Conservation (phyloP, 2,888 invertebrate species). For the Tethea ocularis region DNA sequence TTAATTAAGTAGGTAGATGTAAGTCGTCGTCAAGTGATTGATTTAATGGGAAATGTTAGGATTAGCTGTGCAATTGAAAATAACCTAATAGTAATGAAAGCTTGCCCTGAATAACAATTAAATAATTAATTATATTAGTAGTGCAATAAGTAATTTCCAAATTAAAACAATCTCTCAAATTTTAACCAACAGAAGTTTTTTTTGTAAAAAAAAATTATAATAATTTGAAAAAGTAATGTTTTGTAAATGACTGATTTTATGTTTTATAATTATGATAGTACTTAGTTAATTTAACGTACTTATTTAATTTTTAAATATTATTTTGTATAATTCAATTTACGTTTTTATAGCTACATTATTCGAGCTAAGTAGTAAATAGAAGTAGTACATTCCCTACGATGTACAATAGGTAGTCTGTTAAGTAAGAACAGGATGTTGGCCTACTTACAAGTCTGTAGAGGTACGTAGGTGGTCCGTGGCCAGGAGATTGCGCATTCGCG, state of each 20-base stretch:
- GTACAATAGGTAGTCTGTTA: conserved; percentile 74
- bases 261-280: conserved; percentile 42
- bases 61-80: conserved; percentile 17
- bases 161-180: conserved; percentile 38
- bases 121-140: conserved; percentile 22
- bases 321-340: conserved; percentile 51
- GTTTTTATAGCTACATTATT: conserved; percentile 44
- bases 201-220: conserved; percentile 48
- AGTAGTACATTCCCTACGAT: conserved; percentile 78
- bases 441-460: conserved; percentile 52
- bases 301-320: conserved; percentile 59
- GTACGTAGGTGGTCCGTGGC: conserved; percentile 37
- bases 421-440: conserved; percentile 61
- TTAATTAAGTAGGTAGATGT: conserved; percentile 33
- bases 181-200: conserved; percentile 35
- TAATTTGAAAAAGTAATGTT: conserved; percentile 39
- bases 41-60: conserved; percentile 13
- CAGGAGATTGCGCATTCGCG: conserved; percentile 60
- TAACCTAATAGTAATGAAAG: conserved; percentile 22
- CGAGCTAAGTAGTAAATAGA: conserved; percentile 62
- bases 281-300: conserved; percentile 63
- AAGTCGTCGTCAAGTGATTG: conserved; percentile 24
- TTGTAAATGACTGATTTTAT: conserved; percentile 77
- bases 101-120: conserved; percentile 29
- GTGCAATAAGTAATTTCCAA: conserved; percentile 61